phyloP scores from a whole-genome alignment of 2,888 invertebrate species.

The Mesoligia furuncula region DNA sequence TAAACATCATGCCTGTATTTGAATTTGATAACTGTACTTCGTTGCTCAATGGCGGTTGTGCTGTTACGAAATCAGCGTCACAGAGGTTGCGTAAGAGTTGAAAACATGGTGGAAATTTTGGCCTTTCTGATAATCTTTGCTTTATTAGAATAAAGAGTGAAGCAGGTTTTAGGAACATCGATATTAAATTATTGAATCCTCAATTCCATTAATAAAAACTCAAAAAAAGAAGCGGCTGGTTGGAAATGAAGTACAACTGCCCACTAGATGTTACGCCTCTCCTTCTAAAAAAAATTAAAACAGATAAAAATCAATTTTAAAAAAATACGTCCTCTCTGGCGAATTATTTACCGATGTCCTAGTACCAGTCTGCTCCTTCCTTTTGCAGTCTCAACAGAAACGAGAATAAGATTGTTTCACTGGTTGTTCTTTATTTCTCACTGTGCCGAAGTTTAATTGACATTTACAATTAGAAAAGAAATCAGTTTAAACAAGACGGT shows the following conservation, averaged over 20 bases:
- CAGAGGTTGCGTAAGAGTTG: slow-evolving; percentile 13
- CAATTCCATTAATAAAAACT: no score
- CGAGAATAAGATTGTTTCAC: background rate
- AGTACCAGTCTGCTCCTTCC: background rate
- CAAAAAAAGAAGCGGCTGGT: background rate
- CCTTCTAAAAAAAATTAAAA: background rate
- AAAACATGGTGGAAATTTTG: background rate
- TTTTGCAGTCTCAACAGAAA: slow-evolving; percentile 4
- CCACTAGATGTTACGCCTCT: background rate
- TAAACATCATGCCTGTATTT: slow-evolving; percentile 26
- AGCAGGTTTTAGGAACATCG: background rate
- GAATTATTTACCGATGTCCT: background rate
- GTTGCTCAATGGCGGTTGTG: slow-evolving; percentile 15
- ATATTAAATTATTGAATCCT: background rate
- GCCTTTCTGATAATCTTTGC: background rate
- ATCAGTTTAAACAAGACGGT: background rate
- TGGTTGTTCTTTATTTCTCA: background rate
- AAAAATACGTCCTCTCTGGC: background rate
- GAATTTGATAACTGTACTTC: slow-evolving; percentile 51
- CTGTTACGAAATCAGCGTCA: slow-evolving; percentile 23
- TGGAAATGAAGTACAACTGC: background rate
- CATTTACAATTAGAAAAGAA: slow-evolving; percentile 14
- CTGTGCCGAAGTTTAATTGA: background rate
- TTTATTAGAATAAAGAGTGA: background rate
- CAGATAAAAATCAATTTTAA: background rate